These are phyloP conservation scores for Smittia sp. DNA, from an alignment of 2,888 invertebrate species.

Conservation along the genomic window DNA sequence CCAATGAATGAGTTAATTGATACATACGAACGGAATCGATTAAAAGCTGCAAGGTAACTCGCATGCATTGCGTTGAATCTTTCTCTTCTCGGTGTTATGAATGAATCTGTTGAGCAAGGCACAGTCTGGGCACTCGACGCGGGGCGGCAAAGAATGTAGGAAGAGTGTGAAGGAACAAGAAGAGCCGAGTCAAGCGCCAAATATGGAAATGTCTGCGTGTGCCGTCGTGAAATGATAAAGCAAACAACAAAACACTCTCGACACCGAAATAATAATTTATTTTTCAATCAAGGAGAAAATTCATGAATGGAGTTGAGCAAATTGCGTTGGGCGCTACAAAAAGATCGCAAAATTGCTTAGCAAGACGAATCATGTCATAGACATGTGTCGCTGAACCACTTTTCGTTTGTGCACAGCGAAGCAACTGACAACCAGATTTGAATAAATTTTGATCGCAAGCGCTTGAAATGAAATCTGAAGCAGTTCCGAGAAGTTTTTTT, in stretches of 20 bases:
- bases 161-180: not conserved
- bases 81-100: too few species aligned
- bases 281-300: constrained; percentile 5
- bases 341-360: constrained; percentile 4
- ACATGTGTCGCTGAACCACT: not conserved
- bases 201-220: constrained; percentile 2
- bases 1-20: too few species aligned
- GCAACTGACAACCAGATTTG: constrained; percentile 5
- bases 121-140: too few species aligned
- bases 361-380: not conserved
- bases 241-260: not conserved
- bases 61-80: too few species aligned
- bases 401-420: not conserved
- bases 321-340: constrained; percentile 13
- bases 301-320: constrained; percentile 16
- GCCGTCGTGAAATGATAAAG: not conserved
- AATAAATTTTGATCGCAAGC: not conserved
- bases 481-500: not conserved
- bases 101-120: too few species aligned
- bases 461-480: not conserved
- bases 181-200: not conserved
- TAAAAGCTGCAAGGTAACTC: too few species aligned
- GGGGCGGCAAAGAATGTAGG: too few species aligned
- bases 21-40: too few species aligned
- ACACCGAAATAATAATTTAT: not conserved